Percentiles rank a stretch among this genome's conserved stretches.
phyloP scores from a whole-genome alignment of 2,113 vertebrate genomes.

The Channa maculata region DNA sequence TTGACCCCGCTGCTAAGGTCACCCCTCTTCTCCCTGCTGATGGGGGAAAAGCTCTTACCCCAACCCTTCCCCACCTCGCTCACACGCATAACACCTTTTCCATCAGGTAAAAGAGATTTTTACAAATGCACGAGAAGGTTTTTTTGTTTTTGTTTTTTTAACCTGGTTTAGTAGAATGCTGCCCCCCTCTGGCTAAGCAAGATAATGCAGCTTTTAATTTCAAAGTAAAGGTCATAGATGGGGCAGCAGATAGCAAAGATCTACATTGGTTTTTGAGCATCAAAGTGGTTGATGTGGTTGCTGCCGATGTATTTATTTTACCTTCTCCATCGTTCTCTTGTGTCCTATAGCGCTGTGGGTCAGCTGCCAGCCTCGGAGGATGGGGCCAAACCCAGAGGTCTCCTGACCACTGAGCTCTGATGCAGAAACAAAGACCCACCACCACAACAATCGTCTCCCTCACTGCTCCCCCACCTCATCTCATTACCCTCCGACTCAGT shows the following conservation, averaged over 20 bases:
- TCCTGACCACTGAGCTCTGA: constrained; percentile 97
- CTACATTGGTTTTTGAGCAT: too few species aligned
- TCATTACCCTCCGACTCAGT: not conserved
- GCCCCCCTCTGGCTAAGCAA: constrained; percentile 26
- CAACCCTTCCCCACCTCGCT: constrained; percentile 70
- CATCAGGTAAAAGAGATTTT: constrained; percentile 81
- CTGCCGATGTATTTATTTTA: not conserved
- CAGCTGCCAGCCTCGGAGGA: constrained; percentile 66
- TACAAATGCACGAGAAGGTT: not conserved
- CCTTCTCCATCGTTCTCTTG: not conserved
- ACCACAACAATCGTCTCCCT: not conserved
- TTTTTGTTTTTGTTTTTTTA: not conserved
- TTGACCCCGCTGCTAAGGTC: constrained; percentile 79
- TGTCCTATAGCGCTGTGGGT: constrained; percentile 66
- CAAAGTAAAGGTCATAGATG: too few species aligned
- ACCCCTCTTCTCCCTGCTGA: constrained; percentile 73
- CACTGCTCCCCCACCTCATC: not conserved
- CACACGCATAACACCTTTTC: constrained; percentile 79
- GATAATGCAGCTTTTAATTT: not conserved
- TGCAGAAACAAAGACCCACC: constrained; percentile 13
- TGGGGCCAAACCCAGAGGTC: constrained; percentile 86
- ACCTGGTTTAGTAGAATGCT: constrained; percentile 15
- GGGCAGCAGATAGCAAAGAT: too few species aligned
- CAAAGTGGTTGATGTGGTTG: not conserved
- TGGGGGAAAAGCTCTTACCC: constrained; percentile 61